phyloP scores from a whole-genome alignment of 53 echinoderm and acorn worm genomes.

The Stichopus horrens region DNA sequence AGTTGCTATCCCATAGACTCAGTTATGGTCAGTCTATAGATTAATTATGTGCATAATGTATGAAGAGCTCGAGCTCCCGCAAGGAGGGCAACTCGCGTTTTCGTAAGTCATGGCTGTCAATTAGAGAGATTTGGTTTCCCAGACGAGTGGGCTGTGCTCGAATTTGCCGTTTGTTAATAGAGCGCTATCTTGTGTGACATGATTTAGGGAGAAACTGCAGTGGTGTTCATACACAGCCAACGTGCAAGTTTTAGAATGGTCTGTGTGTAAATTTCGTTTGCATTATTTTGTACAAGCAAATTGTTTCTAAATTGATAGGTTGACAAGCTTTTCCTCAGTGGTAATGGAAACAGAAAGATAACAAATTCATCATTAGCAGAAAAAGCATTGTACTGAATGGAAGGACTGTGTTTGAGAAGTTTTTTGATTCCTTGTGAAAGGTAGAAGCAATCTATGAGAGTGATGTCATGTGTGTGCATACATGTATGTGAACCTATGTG shows the following conservation, averaged over 20 bases:
- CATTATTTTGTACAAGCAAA: no score
- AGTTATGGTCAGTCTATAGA: neutral
- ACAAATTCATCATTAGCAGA: no score
- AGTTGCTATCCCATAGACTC: neutral
- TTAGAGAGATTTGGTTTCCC: slow-evolving; percentile 20
- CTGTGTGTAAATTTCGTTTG: no score
- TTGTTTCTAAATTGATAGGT: no score
- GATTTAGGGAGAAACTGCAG: neutral
- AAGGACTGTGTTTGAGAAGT: no score
- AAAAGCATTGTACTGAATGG: no score
- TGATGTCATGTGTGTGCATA: no score
- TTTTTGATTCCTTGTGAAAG: no score
- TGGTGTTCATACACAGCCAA: neutral
- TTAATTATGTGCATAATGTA: slow-evolving; percentile 40
- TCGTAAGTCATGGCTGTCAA: neutral
- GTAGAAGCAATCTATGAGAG: no score
- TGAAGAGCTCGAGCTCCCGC: neutral
- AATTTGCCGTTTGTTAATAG: neutral
- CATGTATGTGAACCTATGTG: no score
- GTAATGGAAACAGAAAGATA: no score
- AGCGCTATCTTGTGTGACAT: neutral
- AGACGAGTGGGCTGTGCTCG: neutral
- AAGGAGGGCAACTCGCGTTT: neutral
- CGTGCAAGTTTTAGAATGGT: neutral
- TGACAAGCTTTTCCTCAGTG: no score